Evolutionary conservation across 2,113 vertebrate genomes (phyloP).

Genomic region (Neolamprologus sp.): DNA sequence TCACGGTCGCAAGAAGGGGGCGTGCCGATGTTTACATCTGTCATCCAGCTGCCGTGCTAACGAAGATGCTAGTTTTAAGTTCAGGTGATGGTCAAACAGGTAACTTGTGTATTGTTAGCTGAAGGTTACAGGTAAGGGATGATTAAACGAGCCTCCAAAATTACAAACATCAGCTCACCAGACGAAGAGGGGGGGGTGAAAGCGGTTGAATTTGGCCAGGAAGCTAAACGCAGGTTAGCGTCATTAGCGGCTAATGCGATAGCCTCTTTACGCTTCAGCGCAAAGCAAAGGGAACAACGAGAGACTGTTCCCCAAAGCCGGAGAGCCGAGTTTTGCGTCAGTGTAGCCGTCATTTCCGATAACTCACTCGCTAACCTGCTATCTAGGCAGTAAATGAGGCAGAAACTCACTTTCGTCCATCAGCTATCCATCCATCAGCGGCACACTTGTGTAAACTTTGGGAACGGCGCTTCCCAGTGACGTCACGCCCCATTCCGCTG

Average conservation of each 20-base stretch:
- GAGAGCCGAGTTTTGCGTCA: not conserved
- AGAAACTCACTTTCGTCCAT: slow-evolving; percentile 29
- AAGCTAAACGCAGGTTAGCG: not conserved
- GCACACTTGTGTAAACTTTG: slow-evolving; percentile 32
- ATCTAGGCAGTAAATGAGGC: not conserved
- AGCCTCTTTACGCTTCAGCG: not conserved
- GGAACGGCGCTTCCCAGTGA: slow-evolving; percentile 56
- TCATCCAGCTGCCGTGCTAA: not conserved
- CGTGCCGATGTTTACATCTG: not conserved
- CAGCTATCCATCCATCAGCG: slow-evolving; percentile 26
- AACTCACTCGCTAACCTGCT: not conserved
- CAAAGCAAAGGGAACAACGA: not conserved
- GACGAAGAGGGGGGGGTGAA: not conserved
- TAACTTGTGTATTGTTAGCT: not conserved
- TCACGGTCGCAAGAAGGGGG: not conserved
- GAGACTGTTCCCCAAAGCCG: not conserved
- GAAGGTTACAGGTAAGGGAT: not conserved
- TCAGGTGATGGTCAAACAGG: not conserved
- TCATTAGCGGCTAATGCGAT: not conserved
- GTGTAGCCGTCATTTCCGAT: not conserved
- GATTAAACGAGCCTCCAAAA: not conserved
- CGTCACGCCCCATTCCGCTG: not conserved
- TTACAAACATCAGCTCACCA: not conserved
- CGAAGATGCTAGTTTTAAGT: not conserved
- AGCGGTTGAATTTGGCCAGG: fast-evolving